Conservation (phyloP, 2,797 vertebrate species). For the Morus bassanus region DNA sequence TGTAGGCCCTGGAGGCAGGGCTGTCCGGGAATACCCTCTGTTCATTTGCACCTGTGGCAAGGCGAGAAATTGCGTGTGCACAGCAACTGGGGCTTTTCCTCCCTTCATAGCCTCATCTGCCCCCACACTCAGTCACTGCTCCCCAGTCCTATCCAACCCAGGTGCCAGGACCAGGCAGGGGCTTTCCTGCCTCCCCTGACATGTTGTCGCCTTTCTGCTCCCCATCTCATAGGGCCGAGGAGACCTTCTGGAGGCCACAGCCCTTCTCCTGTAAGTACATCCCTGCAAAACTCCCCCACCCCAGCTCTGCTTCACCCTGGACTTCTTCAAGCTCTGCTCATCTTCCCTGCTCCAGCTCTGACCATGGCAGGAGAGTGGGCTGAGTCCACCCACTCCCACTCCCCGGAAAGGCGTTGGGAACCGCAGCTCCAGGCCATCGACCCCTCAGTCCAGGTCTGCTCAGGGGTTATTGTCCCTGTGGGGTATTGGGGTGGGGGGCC, state of each 20-base stretch:
- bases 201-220: neutral
- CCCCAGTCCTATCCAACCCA: neutral
- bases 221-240: neutral
- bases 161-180: neutral
- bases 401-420: neutral
- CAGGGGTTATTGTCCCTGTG: fast-evolving
- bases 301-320: neutral
- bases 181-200: neutral
- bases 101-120: neutral
- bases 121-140: neutral
- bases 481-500: fast-evolving
- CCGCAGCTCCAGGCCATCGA: neutral
- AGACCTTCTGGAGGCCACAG: conserved; percentile 21
- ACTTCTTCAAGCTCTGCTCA: neutral
- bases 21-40: neutral
- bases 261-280: conserved; percentile 52
- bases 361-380: neutral
- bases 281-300: neutral
- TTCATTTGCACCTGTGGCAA: neutral
- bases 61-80: neutral
- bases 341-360: conserved; percentile 3
- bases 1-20: neutral
- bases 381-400: neutral
- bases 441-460: conserved; percentile 30
- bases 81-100: neutral